phyloP scores from a whole-genome alignment of 2,888 invertebrate species.

The Tholera decimalis region DNA sequence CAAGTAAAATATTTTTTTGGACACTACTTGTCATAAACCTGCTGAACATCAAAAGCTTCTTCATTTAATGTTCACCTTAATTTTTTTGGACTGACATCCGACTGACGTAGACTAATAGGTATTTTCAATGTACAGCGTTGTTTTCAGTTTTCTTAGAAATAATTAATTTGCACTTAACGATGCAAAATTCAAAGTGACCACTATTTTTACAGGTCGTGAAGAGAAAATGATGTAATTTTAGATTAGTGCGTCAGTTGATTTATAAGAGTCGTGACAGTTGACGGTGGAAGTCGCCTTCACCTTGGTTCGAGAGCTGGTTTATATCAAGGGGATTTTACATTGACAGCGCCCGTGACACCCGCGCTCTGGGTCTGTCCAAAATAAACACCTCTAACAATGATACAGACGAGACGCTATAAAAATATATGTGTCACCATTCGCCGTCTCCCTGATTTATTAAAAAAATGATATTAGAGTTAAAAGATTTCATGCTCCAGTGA shows the following conservation, averaged over 20 bases:
- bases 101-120: slow-evolving; percentile 52
- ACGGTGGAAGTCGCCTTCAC: slow-evolving; percentile 86
- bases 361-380: slow-evolving; percentile 78
- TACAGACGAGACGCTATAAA: slow-evolving; percentile 77
- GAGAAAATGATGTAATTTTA: slow-evolving; percentile 59
- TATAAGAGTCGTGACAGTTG: slow-evolving; percentile 82
- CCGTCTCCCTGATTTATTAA: slow-evolving; percentile 66
- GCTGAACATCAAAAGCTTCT: slow-evolving; percentile 60
- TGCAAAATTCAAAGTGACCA: slow-evolving; percentile 50
- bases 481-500: slow-evolving; percentile 68
- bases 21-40: slow-evolving; percentile 58
- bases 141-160: slow-evolving; percentile 44
- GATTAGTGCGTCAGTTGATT: slow-evolving; percentile 80
- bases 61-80: slow-evolving; percentile 42
- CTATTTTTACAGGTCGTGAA: slow-evolving; percentile 46
- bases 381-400: slow-evolving; percentile 86
- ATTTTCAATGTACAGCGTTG: slow-evolving; percentile 28
- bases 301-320: slow-evolving; percentile 85
- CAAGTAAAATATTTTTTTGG: slow-evolving; percentile 27
- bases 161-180: slow-evolving; percentile 53
- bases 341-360: slow-evolving; percentile 87
- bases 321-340: slow-evolving; percentile 81
- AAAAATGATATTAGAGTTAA: slow-evolving; percentile 64
- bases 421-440: slow-evolving; percentile 75
- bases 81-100: slow-evolving; percentile 54